Conservation (phyloP, 2,888 invertebrate genomes). For the Scaptomyza cyrtandrae region DNA sequence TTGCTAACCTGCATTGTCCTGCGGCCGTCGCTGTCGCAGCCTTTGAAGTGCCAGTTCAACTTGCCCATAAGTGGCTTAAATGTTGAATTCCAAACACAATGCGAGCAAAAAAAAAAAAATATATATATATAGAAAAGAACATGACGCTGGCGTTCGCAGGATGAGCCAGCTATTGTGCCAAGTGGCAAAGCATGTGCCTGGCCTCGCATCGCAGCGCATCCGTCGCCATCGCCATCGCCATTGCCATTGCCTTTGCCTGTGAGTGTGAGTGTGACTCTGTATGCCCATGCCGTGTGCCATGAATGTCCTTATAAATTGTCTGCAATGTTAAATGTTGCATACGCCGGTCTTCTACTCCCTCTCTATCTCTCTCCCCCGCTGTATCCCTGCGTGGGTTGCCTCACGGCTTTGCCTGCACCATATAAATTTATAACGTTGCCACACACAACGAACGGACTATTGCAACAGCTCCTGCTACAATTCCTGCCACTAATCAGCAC, state of each 20-base stretch:
- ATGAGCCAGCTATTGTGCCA: conserved; percentile 63
- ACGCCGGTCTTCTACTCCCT: conserved; percentile 41
- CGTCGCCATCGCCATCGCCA: conserved; percentile 21
- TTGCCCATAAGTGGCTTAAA: conserved; percentile 80
- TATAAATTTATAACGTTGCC: conserved; percentile 75
- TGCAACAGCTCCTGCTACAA: conserved; percentile 46
- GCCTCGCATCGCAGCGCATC: conserved; percentile 40
- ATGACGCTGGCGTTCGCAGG: conserved; percentile 45
- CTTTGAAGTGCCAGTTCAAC: conserved; percentile 80
- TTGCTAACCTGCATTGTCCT: conserved; percentile 76
- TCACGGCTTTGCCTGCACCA: conserved; percentile 62
- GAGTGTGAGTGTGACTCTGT: neutral
- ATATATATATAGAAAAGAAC: conserved; percentile 32
- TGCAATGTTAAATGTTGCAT: conserved; percentile 81
- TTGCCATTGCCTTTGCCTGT: neutral
- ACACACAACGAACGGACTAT: conserved; percentile 44
- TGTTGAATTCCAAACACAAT: conserved; percentile 81
- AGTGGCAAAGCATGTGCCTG: conserved; percentile 73
- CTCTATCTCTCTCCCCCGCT: conserved; percentile 9
- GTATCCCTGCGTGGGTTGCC: conserved; percentile 50
- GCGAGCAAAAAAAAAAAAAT: conserved; percentile 36
- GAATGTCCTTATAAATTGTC: conserved; percentile 81
- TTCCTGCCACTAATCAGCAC: conserved; percentile 74
- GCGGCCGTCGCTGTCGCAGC: conserved; percentile 59
- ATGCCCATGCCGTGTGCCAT: conserved; percentile 70